Base-by-base conservation (phyloP, 2,797 vertebrate genomes). In the Epinephelus malabaricus region DNA sequence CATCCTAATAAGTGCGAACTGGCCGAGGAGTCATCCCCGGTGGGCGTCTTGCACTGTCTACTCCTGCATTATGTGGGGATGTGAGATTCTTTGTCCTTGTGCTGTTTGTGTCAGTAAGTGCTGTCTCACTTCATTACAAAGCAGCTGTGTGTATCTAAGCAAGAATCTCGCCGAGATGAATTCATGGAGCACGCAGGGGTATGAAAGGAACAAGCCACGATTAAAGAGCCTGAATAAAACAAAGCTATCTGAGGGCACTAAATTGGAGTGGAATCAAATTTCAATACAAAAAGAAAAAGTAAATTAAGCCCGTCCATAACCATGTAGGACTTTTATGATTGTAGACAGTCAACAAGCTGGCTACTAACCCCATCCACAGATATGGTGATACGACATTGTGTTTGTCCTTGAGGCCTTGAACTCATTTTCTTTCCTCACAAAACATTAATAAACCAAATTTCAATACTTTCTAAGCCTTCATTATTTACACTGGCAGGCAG, bases 71-170 rank as follows among this genome's bases (percentile, higher is more conserved):
- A 60, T 45, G 74, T 21, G 55, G 49, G 45, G 75, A 80, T 60
- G 74, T 64, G 70, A 84, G 81, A 61, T 64, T 56, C 51, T 85
- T 84, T 86, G 89, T 85, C 87, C 79, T 87, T 84, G 83, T 27
- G 2, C 84, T 70, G 84, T 76, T 85, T 71, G 55, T 72, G 76
- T 69, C 69, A 66, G 47, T 55, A 66, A 83, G 73, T 23, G 64
- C 68, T 21, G 58, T 49, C 77, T 84, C 30, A 30, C 69, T 69
- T 84, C 68, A 85, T 70, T 83, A 78, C 34, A 68, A 81, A 60
- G 73, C 74, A 43, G 67, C 78, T 19, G 45, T 23, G 51, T 30
- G 56, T 25, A 64, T 54, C 30, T 23, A 5, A 30, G 43, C 50
- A 10, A 13, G 10, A 45, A 47, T 50, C 25, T 68, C 25, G 3